Evolutionary conservation across 2,888 invertebrate species (phyloP).

Genomic region (Drosophila multiciliata): DNA sequence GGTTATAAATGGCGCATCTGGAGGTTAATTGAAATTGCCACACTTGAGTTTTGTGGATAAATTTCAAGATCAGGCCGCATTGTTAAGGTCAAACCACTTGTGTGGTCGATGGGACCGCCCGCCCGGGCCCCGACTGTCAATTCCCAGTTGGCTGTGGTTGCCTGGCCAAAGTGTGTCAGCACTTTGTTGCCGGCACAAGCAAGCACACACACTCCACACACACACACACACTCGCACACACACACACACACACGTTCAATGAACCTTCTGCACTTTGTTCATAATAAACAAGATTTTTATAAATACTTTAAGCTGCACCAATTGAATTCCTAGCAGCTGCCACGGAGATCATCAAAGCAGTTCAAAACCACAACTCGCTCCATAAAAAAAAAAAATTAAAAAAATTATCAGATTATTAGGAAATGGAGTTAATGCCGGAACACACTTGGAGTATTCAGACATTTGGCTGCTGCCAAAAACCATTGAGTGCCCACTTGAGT

Average conservation of each 20-base stretch:
- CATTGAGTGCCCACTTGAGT: constrained; percentile 69
- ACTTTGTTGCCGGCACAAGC: constrained; percentile 42
- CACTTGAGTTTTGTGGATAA: constrained; percentile 19
- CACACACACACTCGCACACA: constrained; percentile 24
- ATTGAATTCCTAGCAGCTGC: constrained; percentile 72
- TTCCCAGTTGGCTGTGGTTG: constrained; percentile 48
- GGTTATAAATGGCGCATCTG: constrained; percentile 48
- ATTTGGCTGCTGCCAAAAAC: constrained; percentile 27
- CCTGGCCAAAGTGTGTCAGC: constrained; percentile 78
- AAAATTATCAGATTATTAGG: constrained; percentile 52
- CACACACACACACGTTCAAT: constrained; percentile 60
- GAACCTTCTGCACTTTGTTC: constrained; percentile 65
- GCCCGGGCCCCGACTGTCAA: constrained; percentile 37
- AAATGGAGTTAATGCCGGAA: constrained; percentile 52
- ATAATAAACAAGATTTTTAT: constrained; percentile 72
- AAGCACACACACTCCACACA: constrained; percentile 15
- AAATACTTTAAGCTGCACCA: constrained; percentile 60
- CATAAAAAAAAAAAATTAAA: constrained; percentile 9
- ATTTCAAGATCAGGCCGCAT: constrained; percentile 63
- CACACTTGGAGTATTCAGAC: constrained; percentile 11
- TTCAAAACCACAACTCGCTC: constrained; percentile 25
- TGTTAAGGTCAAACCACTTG: constrained; percentile 79
- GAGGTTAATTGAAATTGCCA: constrained; percentile 72
- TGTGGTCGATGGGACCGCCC: constrained; percentile 60
- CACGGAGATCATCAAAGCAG: constrained; percentile 57